A percentile compares a stretch with the other conserved stretches of the same genome.
These are phyloP conservation scores for Drosophila biarmipes DNA, from an alignment of 1,140 invertebrate genomes.

Conservation along the genomic window DNA sequence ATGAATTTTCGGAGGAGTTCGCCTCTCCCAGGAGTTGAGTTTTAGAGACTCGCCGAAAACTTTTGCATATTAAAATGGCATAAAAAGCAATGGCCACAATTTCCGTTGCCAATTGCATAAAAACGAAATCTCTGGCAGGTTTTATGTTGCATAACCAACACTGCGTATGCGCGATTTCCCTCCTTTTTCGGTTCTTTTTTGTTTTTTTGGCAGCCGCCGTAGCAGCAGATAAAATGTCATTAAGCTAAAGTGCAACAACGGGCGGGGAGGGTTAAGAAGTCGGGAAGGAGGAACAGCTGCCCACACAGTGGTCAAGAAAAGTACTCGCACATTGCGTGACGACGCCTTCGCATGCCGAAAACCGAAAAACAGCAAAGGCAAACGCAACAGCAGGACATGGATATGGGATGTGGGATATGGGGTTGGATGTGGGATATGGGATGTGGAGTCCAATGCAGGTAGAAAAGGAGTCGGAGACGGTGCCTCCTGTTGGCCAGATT, in stretches of 20 bases:
- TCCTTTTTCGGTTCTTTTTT: background rate
- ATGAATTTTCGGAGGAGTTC: slow-evolving; percentile 19
- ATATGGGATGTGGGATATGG: slow-evolving; percentile 54
- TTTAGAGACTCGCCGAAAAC: slow-evolving; percentile 56
- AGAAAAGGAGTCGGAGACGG: slow-evolving; percentile 25
- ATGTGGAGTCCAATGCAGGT: slow-evolving; percentile 29
- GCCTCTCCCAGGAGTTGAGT: slow-evolving; percentile 18
- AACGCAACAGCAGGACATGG: slow-evolving; percentile 71
- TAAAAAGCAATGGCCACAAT: slow-evolving; percentile 78
- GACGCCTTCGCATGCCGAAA: slow-evolving; percentile 78
- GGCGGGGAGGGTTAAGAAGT: background rate
- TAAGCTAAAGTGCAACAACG: slow-evolving; percentile 74
- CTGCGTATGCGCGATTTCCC: slow-evolving; percentile 60
- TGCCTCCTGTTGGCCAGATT: slow-evolving; percentile 76
- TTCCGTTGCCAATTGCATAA: slow-evolving; percentile 79
- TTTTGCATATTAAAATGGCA: slow-evolving; percentile 81
- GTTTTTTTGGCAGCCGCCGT: slow-evolving; percentile 31
- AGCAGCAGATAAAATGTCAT: slow-evolving; percentile 76
- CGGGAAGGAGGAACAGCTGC: slow-evolving; percentile 36
- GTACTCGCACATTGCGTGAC: slow-evolving; percentile 67
- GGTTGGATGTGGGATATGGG: slow-evolving; percentile 45
- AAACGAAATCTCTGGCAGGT: slow-evolving; percentile 51
- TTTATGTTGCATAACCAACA: slow-evolving; percentile 74
- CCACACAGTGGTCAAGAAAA: slow-evolving; percentile 74
- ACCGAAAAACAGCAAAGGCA: slow-evolving; percentile 26